Conservation (phyloP, 2,797 vertebrate species). For the Cossypha dichroa region DNA sequence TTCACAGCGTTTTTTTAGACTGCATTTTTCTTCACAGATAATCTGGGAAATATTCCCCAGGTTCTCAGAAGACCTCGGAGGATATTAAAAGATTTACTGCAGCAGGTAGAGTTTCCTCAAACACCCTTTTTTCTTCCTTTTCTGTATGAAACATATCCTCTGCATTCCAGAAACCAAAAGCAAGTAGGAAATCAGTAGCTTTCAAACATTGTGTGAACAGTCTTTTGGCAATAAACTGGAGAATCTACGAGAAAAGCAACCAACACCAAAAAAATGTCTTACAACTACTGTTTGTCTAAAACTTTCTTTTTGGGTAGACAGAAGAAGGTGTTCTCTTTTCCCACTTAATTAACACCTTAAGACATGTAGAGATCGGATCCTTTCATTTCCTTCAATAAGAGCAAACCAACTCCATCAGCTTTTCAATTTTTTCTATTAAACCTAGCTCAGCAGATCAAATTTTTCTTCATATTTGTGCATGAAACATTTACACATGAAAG, state of each 20-base stretch:
- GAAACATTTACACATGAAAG: background rate
- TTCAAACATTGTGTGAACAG: background rate
- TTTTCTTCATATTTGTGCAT: background rate
- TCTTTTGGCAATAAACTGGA: background rate
- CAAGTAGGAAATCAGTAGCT: background rate
- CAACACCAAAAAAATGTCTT: background rate
- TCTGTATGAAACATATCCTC: background rate
- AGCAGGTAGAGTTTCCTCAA: background rate
- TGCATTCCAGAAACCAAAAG: background rate
- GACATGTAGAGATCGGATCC: background rate
- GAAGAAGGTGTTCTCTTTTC: background rate
- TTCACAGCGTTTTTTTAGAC: background rate
- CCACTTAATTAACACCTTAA: background rate
- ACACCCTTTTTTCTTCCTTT: fast-evolving
- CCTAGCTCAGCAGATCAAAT: background rate
- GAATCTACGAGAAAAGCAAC: background rate
- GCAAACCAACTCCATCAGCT: background rate
- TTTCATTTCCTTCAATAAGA: background rate
- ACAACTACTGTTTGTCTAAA: background rate
- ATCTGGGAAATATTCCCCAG: background rate
- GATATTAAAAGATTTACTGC: background rate
- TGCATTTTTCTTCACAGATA: background rate
- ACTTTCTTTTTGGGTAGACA: background rate
- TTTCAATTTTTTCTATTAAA: background rate
- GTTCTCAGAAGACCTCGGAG: background rate